These are phyloP conservation scores for Pogoniulus pusillus DNA, from an alignment of 2,797 vertebrate species.

Conservation along the genomic window DNA sequence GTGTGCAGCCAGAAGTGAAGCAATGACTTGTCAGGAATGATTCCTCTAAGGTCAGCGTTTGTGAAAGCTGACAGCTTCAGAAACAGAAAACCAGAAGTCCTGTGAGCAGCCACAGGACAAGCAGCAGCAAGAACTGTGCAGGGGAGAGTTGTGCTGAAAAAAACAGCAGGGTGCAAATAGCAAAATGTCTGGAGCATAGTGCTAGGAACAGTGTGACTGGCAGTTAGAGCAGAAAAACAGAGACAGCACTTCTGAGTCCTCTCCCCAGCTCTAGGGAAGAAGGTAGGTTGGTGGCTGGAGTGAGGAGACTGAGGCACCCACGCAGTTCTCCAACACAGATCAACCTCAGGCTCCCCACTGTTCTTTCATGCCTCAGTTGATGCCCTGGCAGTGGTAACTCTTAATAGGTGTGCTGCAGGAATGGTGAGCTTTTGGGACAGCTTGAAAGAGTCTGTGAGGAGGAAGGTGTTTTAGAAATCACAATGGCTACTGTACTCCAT, in stretches of 20 bases:
- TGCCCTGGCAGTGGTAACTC: neutral
- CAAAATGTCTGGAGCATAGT: neutral
- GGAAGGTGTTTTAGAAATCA: neutral
- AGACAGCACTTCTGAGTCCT: neutral
- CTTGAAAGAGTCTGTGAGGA: neutral
- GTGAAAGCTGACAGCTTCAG: neutral
- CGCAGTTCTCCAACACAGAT: fast-evolving
- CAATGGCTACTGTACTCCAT: neutral
- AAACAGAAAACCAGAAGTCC: neutral
- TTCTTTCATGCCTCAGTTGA: fast-evolving
- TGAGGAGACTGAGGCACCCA: neutral
- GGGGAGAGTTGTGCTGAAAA: neutral
- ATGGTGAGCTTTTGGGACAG: neutral
- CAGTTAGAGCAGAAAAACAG: neutral
- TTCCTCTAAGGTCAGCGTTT: neutral
- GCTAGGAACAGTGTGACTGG: neutral
- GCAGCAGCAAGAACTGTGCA: neutral
- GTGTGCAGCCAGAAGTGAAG: neutral
- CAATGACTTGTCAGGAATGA: fast-evolving
- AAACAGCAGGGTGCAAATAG: neutral
- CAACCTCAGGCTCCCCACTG: neutral
- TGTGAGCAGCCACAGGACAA: neutral
- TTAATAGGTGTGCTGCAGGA: neutral
- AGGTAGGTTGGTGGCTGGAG: neutral
- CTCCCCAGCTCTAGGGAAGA: neutral